These are phyloP conservation scores for Strigamia crassipes DNA, from an alignment of 2,888 invertebrate genomes.

Conservation along the genomic window DNA sequence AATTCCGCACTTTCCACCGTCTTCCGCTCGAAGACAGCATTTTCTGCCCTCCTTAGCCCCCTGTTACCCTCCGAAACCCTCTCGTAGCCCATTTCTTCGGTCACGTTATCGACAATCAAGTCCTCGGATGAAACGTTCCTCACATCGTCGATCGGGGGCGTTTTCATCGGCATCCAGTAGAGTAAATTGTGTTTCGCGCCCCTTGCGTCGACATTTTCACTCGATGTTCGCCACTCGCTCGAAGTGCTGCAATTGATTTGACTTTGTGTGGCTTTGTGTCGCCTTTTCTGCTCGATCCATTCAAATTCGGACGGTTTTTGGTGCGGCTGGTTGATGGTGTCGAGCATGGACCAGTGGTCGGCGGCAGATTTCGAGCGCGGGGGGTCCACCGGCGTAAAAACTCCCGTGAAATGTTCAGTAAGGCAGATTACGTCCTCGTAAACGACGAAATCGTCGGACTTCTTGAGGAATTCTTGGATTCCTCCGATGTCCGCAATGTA, in stretches of 20 bases:
- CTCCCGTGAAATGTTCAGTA: neutral
- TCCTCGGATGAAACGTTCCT: too few relatives aligned
- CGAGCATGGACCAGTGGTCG: neutral
- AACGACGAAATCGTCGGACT: constrained; percentile 31
- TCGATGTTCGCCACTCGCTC: too few relatives aligned
- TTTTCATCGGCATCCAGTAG: too few relatives aligned
- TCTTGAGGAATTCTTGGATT: neutral
- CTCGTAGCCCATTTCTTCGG: too few relatives aligned
- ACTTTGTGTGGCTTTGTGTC: neutral
- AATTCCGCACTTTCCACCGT: too few relatives aligned
- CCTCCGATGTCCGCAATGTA: neutral
- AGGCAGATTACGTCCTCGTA: neutral
- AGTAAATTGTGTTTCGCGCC: too few relatives aligned
- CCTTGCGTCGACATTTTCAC: too few relatives aligned
- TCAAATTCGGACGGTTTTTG: neutral
- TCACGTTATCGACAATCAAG: too few relatives aligned
- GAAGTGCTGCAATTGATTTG: neutral
- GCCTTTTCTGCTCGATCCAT: neutral
- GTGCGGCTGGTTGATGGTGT: neutral
- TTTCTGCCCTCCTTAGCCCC: too few relatives aligned
- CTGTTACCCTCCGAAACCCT: too few relatives aligned
- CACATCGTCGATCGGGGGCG: too few relatives aligned
- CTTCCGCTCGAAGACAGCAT: too few relatives aligned
- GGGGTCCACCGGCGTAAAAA: neutral
- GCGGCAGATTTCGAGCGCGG: neutral